A percentile compares a stretch with the other conserved stretches of the same genome.
Evolutionary conservation across 1,140 invertebrate genomes (phyloP).

Genomic region (Drosophila equinoxialis): DNA sequence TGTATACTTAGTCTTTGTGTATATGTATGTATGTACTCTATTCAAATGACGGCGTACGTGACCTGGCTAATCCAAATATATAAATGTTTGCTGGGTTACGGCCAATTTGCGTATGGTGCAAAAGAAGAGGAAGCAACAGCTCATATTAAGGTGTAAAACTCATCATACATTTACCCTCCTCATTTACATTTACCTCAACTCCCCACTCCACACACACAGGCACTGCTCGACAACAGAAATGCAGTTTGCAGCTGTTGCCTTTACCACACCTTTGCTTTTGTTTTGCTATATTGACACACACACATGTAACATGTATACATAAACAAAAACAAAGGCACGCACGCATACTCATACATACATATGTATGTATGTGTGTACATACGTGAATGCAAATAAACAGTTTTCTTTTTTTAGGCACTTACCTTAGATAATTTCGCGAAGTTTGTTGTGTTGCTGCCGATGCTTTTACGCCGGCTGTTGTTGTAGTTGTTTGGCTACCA

Average conservation of each 20-base stretch:
- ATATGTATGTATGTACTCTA: slow-evolving; percentile 14
- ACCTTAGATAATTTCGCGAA: slow-evolving; percentile 83
- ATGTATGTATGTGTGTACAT: slow-evolving; percentile 9
- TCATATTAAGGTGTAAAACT: slow-evolving; percentile 35
- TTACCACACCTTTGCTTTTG: slow-evolving; percentile 41
- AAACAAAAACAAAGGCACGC: slow-evolving; percentile 10
- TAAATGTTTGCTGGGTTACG: slow-evolving; percentile 73
- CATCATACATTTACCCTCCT: slow-evolving; percentile 49
- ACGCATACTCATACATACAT: not conserved
- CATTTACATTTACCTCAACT: slow-evolving; percentile 1
- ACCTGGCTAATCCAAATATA: slow-evolving; percentile 39
- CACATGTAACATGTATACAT: not conserved
- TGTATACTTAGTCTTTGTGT: slow-evolving; percentile 7
- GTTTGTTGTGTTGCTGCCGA: slow-evolving; percentile 69
- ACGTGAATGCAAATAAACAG: slow-evolving; percentile 36
- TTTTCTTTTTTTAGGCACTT: slow-evolving; percentile 49
- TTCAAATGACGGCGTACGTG: slow-evolving; percentile 58
- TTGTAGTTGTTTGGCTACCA: slow-evolving; percentile 56
- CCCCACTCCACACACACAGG: not conserved
- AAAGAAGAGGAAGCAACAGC: slow-evolving; percentile 48
- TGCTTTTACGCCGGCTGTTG: slow-evolving; percentile 44
- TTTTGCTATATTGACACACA: slow-evolving; percentile 42
- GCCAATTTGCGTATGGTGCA: slow-evolving; percentile 69
- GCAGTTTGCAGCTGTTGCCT: slow-evolving; percentile 47
- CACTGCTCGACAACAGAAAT: not conserved